Evolutionary conservation across 2,888 invertebrate genomes (phyloP).

Genomic region (Dryococelus australis): DNA sequence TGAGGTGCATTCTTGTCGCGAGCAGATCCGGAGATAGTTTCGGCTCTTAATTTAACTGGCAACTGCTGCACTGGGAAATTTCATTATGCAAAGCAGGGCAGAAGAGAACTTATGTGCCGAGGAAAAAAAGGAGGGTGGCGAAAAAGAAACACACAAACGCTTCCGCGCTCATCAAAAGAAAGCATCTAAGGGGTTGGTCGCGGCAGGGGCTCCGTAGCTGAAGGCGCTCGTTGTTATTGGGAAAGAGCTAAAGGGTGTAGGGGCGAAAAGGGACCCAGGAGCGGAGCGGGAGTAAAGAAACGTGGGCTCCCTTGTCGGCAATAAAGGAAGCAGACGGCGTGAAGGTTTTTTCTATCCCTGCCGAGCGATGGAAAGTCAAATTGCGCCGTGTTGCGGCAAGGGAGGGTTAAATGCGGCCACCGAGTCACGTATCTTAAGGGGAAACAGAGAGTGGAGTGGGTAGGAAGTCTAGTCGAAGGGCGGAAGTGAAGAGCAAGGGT

Average conservation of each 20-base stretch:
- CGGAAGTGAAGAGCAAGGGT: constrained; percentile 1
- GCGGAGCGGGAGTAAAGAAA: background rate
- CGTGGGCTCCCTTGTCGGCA: background rate
- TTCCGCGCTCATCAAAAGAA: constrained; percentile 3
- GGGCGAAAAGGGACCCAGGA: background rate
- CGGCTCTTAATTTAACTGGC: background rate
- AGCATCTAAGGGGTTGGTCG: background rate
- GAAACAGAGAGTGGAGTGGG: background rate
- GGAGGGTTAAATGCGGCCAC: constrained; percentile 16
- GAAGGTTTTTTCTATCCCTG: background rate
- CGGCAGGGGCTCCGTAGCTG: background rate
- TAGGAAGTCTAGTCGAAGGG: background rate
- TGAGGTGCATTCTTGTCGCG: no score
- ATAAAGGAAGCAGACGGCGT: background rate
- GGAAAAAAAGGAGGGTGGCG: background rate
- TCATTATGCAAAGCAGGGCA: constrained; percentile 9
- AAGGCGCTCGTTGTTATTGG: background rate
- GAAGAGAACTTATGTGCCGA: background rate
- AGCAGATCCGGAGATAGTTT: no score
- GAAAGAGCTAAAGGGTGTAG: background rate
- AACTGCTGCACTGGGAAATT: background rate
- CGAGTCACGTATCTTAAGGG: background rate
- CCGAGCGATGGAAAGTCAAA: background rate
- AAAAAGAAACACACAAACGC: background rate
- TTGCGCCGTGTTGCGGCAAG: background rate